phyloP scores from a whole-genome alignment of 2,797 vertebrate genomes.

The Acanthurus leucopareius region DNA sequence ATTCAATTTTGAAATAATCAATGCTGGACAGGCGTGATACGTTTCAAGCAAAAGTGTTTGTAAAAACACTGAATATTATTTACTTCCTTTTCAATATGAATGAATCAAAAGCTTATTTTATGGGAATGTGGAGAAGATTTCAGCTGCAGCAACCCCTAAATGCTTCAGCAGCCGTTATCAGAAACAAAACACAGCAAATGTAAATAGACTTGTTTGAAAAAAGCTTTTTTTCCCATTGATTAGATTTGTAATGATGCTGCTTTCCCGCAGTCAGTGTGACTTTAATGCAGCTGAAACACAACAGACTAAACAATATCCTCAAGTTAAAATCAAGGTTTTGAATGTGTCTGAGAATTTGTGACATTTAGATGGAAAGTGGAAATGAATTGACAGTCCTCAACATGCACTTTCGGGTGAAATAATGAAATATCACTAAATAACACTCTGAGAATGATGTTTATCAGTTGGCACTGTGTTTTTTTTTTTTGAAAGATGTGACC shows the following conservation, averaged over 20 bases:
- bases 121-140: conserved; percentile 19
- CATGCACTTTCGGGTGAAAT: neutral
- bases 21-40: neutral
- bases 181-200: neutral
- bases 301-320: neutral
- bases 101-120: neutral
- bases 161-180: conserved; percentile 8
- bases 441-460: neutral
- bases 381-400: neutral
- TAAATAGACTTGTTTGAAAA: neutral
- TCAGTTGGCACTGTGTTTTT: neutral
- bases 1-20: neutral
- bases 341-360: no score
- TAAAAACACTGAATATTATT: neutral
- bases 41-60: neutral
- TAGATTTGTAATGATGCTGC: no score
- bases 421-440: neutral
- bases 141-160: neutral
- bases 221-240: no score
- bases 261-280: no score
- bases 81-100: conserved; percentile 2
- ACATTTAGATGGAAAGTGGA: neutral
- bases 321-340: neutral
- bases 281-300: neutral
- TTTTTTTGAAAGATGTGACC: neutral